A percentile compares a stretch with the other conserved stretches of the same genome.
phyloP scores from a whole-genome alignment of 2,113 vertebrate genomes.

The Lanius collurio region DNA sequence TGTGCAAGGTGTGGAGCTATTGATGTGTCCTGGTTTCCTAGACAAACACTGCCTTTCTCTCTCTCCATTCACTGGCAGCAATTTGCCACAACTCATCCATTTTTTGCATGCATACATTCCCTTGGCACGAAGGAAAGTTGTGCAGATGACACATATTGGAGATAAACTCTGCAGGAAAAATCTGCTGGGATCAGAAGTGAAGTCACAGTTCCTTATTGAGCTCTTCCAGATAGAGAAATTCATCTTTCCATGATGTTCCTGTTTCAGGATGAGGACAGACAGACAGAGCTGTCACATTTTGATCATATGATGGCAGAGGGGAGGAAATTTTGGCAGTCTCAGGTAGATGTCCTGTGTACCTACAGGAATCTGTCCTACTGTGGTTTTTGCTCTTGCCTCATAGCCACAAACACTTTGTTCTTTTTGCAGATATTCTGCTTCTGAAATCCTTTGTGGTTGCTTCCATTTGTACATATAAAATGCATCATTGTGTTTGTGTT shows the following conservation, averaged over 20 bases:
- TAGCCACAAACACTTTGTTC: not conserved
- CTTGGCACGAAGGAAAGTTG: accelerated
- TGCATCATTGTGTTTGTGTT: not conserved
- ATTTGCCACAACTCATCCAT: not conserved
- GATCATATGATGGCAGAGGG: not conserved
- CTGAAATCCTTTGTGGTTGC: not conserved
- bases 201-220: not conserved
- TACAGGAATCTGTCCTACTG: not conserved
- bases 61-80: not conserved
- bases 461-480: not conserved
- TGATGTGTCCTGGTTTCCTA: not conserved
- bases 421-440: not conserved
- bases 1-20: not conserved
- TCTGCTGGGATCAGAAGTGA: not conserved
- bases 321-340: not conserved
- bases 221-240: not conserved
- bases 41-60: not conserved
- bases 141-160: not conserved
- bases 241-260: not conserved
- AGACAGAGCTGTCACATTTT: not conserved
- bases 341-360: not conserved
- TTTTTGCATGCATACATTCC: not conserved
- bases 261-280: not conserved
- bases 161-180: not conserved
- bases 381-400: not conserved